Conservation (phyloP, 2,113 vertebrate species). For the Lichenostomus cassidix region DNA sequence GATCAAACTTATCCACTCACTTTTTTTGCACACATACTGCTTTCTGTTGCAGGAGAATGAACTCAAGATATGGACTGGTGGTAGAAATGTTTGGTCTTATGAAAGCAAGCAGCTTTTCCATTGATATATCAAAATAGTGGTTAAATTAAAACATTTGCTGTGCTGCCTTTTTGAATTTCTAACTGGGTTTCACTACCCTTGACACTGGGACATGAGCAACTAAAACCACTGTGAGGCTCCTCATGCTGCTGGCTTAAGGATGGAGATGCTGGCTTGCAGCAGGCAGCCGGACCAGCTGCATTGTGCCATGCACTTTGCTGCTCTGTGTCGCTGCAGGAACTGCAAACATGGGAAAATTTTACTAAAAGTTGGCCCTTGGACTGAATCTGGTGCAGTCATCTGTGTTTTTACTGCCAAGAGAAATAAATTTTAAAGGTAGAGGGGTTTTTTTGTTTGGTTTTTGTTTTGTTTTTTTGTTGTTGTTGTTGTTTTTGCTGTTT, state of each 20-base stretch:
- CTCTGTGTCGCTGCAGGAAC: neutral
- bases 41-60: neutral
- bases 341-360: neutral
- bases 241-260: accelerated
- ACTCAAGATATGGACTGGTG: neutral
- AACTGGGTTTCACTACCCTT: neutral
- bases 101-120: neutral
- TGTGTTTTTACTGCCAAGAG: neutral
- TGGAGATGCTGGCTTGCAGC: neutral
- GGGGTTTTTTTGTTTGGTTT: neutral
- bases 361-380: neutral
- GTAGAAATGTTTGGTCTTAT: neutral
- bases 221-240: neutral
- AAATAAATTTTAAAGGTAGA: neutral
- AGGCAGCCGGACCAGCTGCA: neutral
- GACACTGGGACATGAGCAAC: neutral
- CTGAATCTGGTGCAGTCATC: neutral
- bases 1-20: neutral
- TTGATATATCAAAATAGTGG: neutral
- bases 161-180: neutral
- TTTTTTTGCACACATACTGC: neutral
- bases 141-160: neutral
- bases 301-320: neutral
- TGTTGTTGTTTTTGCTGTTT: no score
- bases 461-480: neutral